Percentiles rank a stretch among this genome's conserved stretches.
phyloP scores from a whole-genome alignment of 2,113 vertebrate genomes.

The Eonycteris spelaea region DNA sequence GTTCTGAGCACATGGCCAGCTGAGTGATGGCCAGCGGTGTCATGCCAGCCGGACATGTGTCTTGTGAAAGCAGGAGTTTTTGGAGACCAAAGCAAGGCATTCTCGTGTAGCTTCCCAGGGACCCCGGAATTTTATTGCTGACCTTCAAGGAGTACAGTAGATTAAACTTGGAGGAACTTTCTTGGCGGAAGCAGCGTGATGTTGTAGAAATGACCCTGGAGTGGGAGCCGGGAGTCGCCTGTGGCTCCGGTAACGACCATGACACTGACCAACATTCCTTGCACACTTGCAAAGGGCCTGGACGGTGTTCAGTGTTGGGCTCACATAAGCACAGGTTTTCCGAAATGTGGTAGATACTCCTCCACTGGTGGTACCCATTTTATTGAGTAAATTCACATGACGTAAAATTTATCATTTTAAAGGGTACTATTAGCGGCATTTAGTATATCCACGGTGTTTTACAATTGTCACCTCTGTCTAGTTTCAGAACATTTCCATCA shows the following conservation, averaged over 20 bases:
- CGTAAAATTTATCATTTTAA: background rate
- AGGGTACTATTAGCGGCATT: background rate
- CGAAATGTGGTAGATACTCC: background rate
- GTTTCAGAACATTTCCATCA: background rate
- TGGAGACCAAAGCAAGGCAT: background rate
- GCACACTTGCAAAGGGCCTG: background rate
- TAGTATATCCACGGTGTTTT: background rate
- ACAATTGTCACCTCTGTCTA: background rate
- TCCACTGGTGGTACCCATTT: background rate
- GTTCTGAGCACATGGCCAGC: background rate
- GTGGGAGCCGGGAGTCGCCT: background rate
- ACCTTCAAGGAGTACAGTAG: background rate
- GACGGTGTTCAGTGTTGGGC: background rate
- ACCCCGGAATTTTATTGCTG: background rate
- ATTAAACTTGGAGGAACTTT: background rate
- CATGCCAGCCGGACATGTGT: fast-evolving
- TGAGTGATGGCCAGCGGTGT: fast-evolving
- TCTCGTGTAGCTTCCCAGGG: fast-evolving
- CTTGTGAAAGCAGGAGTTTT: background rate
- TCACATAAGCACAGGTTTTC: background rate
- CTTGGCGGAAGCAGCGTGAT: background rate
- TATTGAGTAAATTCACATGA: background rate
- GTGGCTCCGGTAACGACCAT: background rate
- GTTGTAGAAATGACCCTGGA: background rate
- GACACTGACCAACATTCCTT: background rate